Evolutionary conservation across 2,797 vertebrate species (phyloP).

Genomic region (Acipenser oxyrinchus): DNA sequence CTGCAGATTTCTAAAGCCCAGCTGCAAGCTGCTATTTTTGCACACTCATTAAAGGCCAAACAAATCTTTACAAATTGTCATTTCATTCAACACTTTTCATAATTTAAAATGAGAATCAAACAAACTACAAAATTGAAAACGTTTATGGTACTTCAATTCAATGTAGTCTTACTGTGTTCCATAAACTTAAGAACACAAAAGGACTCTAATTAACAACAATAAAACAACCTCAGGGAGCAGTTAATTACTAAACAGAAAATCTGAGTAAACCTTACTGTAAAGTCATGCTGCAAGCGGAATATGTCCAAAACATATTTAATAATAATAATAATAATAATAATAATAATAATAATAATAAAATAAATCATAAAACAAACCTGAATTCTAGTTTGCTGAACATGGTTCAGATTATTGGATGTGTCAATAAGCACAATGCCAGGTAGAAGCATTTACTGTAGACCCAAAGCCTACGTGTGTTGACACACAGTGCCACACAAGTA

Average conservation of each 20-base stretch:
- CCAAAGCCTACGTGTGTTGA: slow-evolving; percentile 71
- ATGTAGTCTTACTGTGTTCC: not conserved
- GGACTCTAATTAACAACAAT: slow-evolving; percentile 24
- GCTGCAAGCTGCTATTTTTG: no score
- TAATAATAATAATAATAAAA: slow-evolving; percentile 11
- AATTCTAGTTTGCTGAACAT: slow-evolving; percentile 89
- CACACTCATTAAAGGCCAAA: no score
- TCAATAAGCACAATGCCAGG: slow-evolving; percentile 90
- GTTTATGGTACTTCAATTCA: no score
- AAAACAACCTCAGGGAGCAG: slow-evolving; percentile 27
- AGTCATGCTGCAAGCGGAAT: slow-evolving; percentile 13
- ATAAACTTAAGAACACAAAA: not conserved
- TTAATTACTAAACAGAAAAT: slow-evolving; percentile 28
- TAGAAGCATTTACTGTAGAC: slow-evolving; percentile 93
- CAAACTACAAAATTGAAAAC: no score
- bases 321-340: slow-evolving; percentile 11
- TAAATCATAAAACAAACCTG: slow-evolving; percentile 49
- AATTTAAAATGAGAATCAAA: no score
- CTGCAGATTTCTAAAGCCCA: no score
- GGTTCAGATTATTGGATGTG: slow-evolving; percentile 97
- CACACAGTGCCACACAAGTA: slow-evolving; percentile 84
- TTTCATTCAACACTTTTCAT: no score
- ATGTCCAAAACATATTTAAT: slow-evolving; percentile 4
- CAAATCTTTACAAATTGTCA: no score
- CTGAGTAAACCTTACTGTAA: slow-evolving; percentile 24